Evolutionary conservation across 30 jellyfish, hydroid and myxozoan genomes (phyloP).

Genomic region (Sanderia malayensis): DNA sequence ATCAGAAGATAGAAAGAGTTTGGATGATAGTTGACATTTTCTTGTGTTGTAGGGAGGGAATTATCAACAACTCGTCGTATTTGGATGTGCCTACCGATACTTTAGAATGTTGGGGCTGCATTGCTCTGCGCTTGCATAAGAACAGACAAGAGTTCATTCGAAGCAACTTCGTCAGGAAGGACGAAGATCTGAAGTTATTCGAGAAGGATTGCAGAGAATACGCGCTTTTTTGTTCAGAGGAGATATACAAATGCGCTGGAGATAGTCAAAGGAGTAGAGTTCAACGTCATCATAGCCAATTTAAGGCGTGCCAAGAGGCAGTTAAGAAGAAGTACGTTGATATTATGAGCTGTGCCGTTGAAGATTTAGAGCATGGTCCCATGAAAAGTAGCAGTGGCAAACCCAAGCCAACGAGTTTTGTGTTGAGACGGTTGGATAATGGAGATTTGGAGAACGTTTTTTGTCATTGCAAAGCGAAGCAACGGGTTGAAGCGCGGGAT

Average conservation of each 20-base stretch:
- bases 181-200: constrained; percentile 7
- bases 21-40: no score
- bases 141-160: constrained; percentile 14
- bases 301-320: constrained; percentile 14
- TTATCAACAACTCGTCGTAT: no score
- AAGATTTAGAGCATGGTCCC: constrained; percentile 14
- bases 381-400: constrained; percentile 12
- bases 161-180: constrained; percentile 13
- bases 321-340: constrained; percentile 35
- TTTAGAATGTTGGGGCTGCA: constrained; percentile 54
- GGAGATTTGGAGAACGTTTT: constrained; percentile 3
- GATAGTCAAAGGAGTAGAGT: constrained; percentile 14
- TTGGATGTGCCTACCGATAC: constrained; percentile 19
- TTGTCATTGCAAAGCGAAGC: constrained; percentile 20
- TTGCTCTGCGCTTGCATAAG: constrained; percentile 39
- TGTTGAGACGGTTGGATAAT: constrained; percentile 12
- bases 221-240: constrained; percentile 41
- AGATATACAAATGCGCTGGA: constrained; percentile 1
- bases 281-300: background rate
- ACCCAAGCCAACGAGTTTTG: constrained; percentile 25
- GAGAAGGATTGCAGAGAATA: constrained; percentile 11
- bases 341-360: constrained; percentile 33
- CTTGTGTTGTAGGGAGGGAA: no score
- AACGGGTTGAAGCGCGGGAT: background rate
- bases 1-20: no score